Base-by-base conservation (phyloP, 1,140 invertebrate species). In the Cotesia typhae region DNA sequence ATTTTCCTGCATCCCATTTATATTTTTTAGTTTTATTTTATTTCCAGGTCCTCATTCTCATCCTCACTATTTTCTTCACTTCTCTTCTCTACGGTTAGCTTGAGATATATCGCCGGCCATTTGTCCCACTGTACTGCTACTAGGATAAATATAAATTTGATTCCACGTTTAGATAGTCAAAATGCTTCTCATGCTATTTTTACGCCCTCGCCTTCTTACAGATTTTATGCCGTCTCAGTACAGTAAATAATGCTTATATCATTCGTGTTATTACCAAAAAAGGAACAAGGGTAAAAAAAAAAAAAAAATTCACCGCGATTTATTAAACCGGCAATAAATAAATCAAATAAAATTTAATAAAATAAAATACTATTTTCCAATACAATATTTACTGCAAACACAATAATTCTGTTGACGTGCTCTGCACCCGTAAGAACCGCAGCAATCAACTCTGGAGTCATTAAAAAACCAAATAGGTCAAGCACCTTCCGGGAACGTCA, bases 81-180 rank as follows among this genome's bases (percentile, higher is more conserved):
- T 35, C 55, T 36, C 65, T 55, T 35, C 55, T 36, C 65, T 55
- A 59, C 57, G 55, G 55, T 72, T 67, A 67, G 67, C 71, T 65
- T 67, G 65, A 72, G 52, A 72, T 67, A 67, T 72, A 72, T 67
- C 55, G 64, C 37, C 17, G 17, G 55, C 71, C 65, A 72, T 72
- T 72, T 72, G 71, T 72, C 65, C 63, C 10, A 51, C 63, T 60
- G 70, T 74, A 74, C 74, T 68, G 41, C 41, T 47, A 70, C 68
- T 68, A 65, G 71, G 77, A 79, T 81, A 80, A 81, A 80, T 78
- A 81, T 80, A 82, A 81, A 82, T 80, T 79, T 82, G 80, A 82
- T 82, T 65, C 38, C 28, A 41, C 74, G 70, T 77, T 79, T 74
- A 79, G 79, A 80, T 82, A 78, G 53, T 66, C 51, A 65, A 55